A percentile compares a stretch with the other conserved stretches of the same genome.
phyloP scores from a whole-genome alignment of 1,140 invertebrate species.

The Drosophila insularis region DNA sequence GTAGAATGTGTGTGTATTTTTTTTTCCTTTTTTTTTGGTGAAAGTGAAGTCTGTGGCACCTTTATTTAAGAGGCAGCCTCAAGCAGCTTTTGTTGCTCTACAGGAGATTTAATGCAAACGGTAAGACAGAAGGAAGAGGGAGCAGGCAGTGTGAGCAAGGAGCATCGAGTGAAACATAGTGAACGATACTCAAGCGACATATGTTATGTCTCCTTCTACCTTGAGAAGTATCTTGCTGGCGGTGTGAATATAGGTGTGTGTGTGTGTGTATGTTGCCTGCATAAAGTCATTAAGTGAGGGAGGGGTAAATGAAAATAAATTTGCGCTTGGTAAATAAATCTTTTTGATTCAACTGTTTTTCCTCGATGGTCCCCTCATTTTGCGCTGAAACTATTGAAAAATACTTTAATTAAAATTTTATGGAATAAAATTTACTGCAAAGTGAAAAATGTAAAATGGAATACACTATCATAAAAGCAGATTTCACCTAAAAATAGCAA shows the following conservation, averaged over 20 bases:
- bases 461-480: neutral
- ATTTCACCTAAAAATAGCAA: neutral
- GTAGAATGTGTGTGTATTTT: neutral
- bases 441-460: neutral
- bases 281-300: conserved; percentile 74
- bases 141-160: neutral
- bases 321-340: conserved; percentile 78
- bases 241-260: neutral
- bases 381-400: conserved; percentile 46
- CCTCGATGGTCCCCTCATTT: neutral
- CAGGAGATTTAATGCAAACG: conserved; percentile 29
- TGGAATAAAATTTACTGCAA: conserved; percentile 16
- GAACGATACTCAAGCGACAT: conserved; percentile 38
- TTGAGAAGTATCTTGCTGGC: neutral
- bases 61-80: conserved; percentile 59
- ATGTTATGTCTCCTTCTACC: conserved; percentile 56
- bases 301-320: conserved; percentile 71
- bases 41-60: conserved; percentile 62
- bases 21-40: conserved; percentile 31
- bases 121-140: neutral
- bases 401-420: conserved; percentile 76
- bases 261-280: conserved; percentile 32
- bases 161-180: neutral
- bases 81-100: conserved; percentile 35
- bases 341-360: conserved; percentile 62